phyloP scores from a whole-genome alignment of 2,888 invertebrate genomes.

The Euspilapteryx auroguttella region DNA sequence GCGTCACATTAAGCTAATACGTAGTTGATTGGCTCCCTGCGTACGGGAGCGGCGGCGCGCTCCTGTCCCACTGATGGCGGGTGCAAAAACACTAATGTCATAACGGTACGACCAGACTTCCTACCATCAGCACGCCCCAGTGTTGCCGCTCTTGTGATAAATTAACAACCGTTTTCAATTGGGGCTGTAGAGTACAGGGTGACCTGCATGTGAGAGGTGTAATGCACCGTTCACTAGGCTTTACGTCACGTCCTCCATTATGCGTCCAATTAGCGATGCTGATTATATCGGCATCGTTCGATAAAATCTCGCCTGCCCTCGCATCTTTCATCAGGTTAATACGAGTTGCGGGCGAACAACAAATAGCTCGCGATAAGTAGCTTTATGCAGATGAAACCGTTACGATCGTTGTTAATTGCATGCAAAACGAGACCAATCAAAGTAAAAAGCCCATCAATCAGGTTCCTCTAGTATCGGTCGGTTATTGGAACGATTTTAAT shows the following conservation, averaged over 20 bases:
- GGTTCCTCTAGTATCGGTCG: no score
- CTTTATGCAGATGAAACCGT: slow-evolving; percentile 14
- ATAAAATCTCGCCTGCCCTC: no score
- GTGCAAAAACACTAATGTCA: slow-evolving; percentile 53
- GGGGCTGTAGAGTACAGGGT: slow-evolving; percentile 8
- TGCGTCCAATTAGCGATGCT: not conserved
- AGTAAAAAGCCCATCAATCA: slow-evolving; percentile 30
- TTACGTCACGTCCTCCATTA: not conserved
- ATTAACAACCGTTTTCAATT: slow-evolving; percentile 23
- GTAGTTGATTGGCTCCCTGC: slow-evolving; percentile 53
- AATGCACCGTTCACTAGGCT: not conserved
- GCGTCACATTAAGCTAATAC: slow-evolving; percentile 54
- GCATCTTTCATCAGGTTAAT: no score
- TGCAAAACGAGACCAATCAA: slow-evolving; percentile 22
- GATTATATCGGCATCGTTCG: not conserved
- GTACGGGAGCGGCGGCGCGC: slow-evolving; percentile 28
- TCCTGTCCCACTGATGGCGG: slow-evolving; percentile 45
- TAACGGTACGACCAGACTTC: slow-evolving; percentile 31
- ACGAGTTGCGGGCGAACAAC: no score
- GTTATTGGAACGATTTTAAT: no score
- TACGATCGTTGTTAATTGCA: slow-evolving; percentile 19
- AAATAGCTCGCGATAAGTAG: not conserved
- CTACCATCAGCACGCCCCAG: slow-evolving; percentile 19
- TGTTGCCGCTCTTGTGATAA: slow-evolving; percentile 19
- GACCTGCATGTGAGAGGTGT: not conserved